These are phyloP conservation scores for Tryphoninae sp. DNA, from an alignment of 2,888 invertebrate species.

Conservation along the genomic window DNA sequence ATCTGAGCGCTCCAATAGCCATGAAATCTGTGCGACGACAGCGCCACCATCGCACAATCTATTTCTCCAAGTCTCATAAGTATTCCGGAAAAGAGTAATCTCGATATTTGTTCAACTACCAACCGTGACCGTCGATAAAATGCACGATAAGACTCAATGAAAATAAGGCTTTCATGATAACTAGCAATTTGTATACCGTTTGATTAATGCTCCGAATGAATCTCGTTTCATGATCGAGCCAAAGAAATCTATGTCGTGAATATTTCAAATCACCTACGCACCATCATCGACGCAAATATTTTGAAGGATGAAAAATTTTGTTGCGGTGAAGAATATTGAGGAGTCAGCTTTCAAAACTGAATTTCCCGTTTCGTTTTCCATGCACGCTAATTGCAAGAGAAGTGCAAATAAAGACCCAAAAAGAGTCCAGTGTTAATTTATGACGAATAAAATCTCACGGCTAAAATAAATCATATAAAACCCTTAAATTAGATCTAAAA, in stretches of 20 bases:
- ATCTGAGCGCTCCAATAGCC: too few species aligned
- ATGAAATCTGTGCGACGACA: too few species aligned
- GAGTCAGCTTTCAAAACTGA: slow-evolving; percentile 29
- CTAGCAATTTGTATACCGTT: neutral
- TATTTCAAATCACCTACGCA: slow-evolving; percentile 38
- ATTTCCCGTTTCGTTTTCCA: slow-evolving; percentile 18
- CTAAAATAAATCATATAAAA: slow-evolving; percentile 5
- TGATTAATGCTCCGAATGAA: neutral
- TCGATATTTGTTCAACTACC: too few species aligned
- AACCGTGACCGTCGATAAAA: too few species aligned
- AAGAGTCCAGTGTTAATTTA: too few species aligned
- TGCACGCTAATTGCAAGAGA: slow-evolving; percentile 42
- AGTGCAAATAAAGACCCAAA: slow-evolving; percentile 3
- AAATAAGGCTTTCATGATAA: neutral
- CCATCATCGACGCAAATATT: slow-evolving; percentile 45
- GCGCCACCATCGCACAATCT: too few species aligned
- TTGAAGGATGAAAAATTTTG: slow-evolving; percentile 47
- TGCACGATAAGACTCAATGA: too few species aligned
- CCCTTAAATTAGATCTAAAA: neutral
- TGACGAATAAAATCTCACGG: neutral
- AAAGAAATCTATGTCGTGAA: slow-evolving; percentile 7
- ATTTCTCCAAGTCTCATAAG: too few species aligned
- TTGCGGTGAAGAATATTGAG: slow-evolving; percentile 45
- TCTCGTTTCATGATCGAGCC: slow-evolving; percentile 1
- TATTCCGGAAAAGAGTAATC: too few species aligned